Evolutionary conservation across 2,797 vertebrate species (phyloP).

Genomic region (Esox lucius): DNA sequence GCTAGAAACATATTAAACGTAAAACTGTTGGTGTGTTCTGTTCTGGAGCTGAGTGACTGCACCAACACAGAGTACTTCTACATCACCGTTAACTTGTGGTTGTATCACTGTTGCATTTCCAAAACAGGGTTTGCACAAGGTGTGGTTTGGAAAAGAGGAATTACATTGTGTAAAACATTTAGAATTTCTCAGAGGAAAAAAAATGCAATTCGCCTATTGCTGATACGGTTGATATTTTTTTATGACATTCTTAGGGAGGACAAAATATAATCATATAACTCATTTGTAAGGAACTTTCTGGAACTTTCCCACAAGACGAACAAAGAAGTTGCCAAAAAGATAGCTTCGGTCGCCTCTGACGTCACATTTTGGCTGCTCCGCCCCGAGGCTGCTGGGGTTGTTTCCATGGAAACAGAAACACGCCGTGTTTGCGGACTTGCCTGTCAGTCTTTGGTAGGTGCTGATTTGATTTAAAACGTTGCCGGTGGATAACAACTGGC

Average conservation of each 20-base stretch:
- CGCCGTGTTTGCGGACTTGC: neutral
- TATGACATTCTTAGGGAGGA: neutral
- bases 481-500: neutral
- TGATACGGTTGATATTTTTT: neutral
- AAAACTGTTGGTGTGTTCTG: neutral
- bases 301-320: neutral
- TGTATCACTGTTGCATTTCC: slow-evolving; percentile 32
- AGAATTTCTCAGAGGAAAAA: neutral
- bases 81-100: slow-evolving; percentile 10
- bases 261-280: neutral
- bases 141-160: slow-evolving; percentile 47
- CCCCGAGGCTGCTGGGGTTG: neutral
- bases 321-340: too few relatives aligned
- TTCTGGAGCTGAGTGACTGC: too few relatives aligned
- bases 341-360: too few relatives aligned
- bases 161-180: neutral
- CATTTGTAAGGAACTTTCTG: neutral
- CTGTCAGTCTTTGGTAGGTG: neutral
- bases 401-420: slow-evolving; percentile 47
- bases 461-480: neutral
- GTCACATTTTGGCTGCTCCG: too few relatives aligned
- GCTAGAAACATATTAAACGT: neutral
- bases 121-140: slow-evolving; percentile 30
- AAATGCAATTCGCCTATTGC: neutral
- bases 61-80: slow-evolving; percentile 25